phyloP scores from a whole-genome alignment of 37 sponge, comb jelly and placozoan genomes.

The Amphimedon queenslandica region DNA sequence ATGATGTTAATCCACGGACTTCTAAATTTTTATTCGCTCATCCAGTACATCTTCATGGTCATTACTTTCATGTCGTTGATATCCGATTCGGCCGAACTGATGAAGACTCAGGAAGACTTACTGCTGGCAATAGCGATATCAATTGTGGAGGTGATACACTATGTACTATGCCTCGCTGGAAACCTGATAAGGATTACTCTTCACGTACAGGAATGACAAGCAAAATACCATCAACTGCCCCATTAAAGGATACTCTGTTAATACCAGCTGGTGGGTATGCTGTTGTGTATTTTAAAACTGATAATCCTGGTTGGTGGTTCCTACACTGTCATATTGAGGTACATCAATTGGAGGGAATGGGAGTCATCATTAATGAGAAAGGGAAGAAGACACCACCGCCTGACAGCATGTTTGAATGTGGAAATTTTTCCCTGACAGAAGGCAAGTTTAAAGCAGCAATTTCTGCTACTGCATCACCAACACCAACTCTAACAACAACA shows the following conservation, averaged over 20 bases:
- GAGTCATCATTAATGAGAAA: constrained; percentile 53
- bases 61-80: constrained; percentile 53
- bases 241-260: constrained; percentile 76
- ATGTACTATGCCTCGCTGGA: constrained; percentile 10
- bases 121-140: not conserved
- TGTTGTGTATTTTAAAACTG: constrained; percentile 67
- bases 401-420: constrained; percentile 8
- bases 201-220: not conserved
- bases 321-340: constrained; percentile 89
- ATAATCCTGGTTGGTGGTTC: constrained; percentile 96
- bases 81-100: constrained; percentile 39
- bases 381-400: no score
- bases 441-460: no score
- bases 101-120: constrained; percentile 2
- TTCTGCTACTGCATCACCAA: no score
- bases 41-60: constrained; percentile 79
- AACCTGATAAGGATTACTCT: not conserved
- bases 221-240: not conserved
- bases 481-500: no score
- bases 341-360: constrained; percentile 84
- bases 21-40: constrained; percentile 15
- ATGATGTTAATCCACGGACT: no score
- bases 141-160: not conserved
- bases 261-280: constrained; percentile 87
- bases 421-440: no score